Conservation (phyloP, 1,140 invertebrate genomes). For the Eriocheir sinensis region DNA sequence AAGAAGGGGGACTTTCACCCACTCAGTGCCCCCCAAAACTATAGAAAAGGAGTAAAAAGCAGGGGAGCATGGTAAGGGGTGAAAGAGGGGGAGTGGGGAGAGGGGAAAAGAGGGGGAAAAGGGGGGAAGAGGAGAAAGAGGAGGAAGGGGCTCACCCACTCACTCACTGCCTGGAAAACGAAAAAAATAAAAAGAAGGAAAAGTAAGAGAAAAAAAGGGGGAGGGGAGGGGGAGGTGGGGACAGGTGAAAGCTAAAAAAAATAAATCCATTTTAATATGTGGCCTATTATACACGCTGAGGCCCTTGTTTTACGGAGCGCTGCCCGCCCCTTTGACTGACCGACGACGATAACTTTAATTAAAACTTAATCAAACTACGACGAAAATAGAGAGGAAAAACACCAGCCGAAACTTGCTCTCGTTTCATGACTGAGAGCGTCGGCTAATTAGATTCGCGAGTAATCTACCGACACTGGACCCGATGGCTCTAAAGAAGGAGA, state of each 20-base stretch:
- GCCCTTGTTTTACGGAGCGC: slow-evolving; percentile 76
- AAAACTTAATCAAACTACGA: slow-evolving; percentile 79
- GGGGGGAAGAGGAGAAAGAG: not conserved
- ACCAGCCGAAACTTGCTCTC: slow-evolving; percentile 77
- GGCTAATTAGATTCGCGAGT: slow-evolving; percentile 78
- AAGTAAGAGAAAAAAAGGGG: not conserved
- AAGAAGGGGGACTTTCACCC: slow-evolving; percentile 2
- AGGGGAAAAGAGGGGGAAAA: not conserved
- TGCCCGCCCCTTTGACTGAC: slow-evolving; percentile 78
- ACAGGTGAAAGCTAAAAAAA: slow-evolving; percentile 54
- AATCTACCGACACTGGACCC: slow-evolving; percentile 76
- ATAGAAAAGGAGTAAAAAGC: not conserved
- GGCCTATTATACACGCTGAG: slow-evolving; percentile 75
- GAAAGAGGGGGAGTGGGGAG: not conserved
- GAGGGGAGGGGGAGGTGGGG: slow-evolving; percentile 28
- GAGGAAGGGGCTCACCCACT: no score
- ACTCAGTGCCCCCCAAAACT: no score
- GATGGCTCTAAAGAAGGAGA: slow-evolving; percentile 66
- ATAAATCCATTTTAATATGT: slow-evolving; percentile 77
- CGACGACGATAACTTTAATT: slow-evolving; percentile 79
- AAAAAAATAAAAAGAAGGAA: not conserved
- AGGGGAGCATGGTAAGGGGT: not conserved
- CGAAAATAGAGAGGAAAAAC: slow-evolving; percentile 79
- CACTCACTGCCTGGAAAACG: no score
- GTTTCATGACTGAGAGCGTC: slow-evolving; percentile 78